Base-by-base conservation (phyloP, 2,888 invertebrate species). In the Drosophila rellima region DNA sequence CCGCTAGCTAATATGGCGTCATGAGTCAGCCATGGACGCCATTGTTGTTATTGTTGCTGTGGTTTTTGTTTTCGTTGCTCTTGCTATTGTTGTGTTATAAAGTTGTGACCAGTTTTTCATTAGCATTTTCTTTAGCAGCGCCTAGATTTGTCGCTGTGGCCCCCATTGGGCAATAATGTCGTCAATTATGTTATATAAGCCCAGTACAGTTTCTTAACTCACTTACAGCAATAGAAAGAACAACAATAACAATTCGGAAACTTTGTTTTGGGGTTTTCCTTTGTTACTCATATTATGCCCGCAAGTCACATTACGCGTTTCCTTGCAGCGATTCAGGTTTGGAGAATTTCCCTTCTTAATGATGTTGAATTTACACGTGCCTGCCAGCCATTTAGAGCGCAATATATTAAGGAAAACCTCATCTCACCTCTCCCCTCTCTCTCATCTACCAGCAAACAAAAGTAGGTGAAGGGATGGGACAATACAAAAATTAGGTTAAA, bases 121-220 rank as follows among this genome's bases (percentile, higher is more conserved):
- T 72, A 72, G 72, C 61, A 69, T 69, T 72, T 72, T 70, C 26
- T 44, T 54, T 35, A 45, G 31, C 73, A 63, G 54, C 65, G 78
- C 74, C 76, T 67, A 37, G 45, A 33, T 69, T 60, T 73, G 75
- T 57, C 61, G 65, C 40, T 56, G 33, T 6, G 40, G 47, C 50
- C 70, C 52, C 78, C 68, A 60, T 59, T 62, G 82, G 83, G 80
- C 77, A 71, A 80, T 80, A 80, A 76, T 80, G 76, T 82, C 80
- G 82, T 73, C 82, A 76, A 82, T 82, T 80, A 80, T 79, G 77
- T 82, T 76, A 80, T 60, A 82, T 76, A 82, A 56, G 69, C 61
- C 59, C 72, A 79, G 63, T 57, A 51, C 56, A 51, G 55, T 62
- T 67, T 17, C 64, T 50, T 52, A 56, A 50, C 47, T 44, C 18